phyloP scores from a whole-genome alignment of 2,888 invertebrate species.

The Cryptosula pallasiana region DNA sequence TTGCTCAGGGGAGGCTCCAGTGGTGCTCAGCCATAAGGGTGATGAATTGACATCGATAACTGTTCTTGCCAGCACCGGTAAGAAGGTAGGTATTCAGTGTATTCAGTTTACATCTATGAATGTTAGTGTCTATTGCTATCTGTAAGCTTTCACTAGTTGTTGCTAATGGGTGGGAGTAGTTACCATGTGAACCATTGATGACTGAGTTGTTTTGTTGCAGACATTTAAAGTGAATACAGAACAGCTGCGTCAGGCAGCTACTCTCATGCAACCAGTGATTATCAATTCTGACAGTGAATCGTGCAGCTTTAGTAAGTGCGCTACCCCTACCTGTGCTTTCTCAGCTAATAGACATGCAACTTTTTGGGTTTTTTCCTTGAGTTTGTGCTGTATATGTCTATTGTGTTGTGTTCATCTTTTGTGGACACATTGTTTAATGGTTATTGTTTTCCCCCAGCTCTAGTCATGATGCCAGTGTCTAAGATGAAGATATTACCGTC shows the following conservation, averaged over 20 bases:
- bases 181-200: too few species aligned
- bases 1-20: slow-evolving; percentile 31
- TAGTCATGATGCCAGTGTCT: slow-evolving; percentile 12
- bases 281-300: background rate
- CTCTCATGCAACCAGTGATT: slow-evolving; percentile 10
- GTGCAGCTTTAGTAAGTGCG: background rate
- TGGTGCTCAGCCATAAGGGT: background rate
- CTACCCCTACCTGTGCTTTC: too few species aligned
- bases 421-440: too few species aligned
- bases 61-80: background rate
- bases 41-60: background rate
- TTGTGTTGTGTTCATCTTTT: too few species aligned
- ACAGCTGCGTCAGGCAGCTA: background rate
- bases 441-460: too few species aligned
- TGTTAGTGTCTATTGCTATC: too few species aligned
- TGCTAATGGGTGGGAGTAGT: too few species aligned
- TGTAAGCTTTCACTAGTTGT: too few species aligned
- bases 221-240: slow-evolving; percentile 15
- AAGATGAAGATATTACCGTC: slow-evolving; percentile 13
- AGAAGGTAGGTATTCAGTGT: background rate
- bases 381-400: too few species aligned
- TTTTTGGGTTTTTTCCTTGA: too few species aligned
- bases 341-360: too few species aligned
- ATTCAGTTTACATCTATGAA: too few species aligned
- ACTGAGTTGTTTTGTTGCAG: slow-evolving; percentile 7